phyloP scores from a whole-genome alignment of 2,888 invertebrate genomes.

The Lochmaea capreae region DNA sequence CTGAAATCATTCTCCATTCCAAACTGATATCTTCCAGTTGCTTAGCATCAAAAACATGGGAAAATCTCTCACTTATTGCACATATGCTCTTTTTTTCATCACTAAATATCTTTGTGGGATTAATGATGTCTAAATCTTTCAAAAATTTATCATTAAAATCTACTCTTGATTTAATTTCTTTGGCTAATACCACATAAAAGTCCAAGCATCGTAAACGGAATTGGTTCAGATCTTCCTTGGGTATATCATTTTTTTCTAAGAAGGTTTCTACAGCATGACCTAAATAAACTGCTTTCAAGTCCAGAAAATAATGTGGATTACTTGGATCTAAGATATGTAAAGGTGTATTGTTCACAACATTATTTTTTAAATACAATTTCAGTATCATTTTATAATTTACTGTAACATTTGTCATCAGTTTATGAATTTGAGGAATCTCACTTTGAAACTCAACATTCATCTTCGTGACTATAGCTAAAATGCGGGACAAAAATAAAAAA shows the following conservation, averaged over 20 bases:
- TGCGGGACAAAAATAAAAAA: conserved; percentile 13
- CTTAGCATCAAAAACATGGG: conserved; percentile 7
- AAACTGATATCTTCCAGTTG: conserved; percentile 20
- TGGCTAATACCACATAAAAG: conserved; percentile 14
- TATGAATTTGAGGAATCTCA: too few relatives aligned
- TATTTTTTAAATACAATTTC: background rate
- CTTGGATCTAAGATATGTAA: conserved; percentile 10
- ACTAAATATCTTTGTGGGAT: conserved; percentile 1
- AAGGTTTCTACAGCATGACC: conserved; percentile 12
- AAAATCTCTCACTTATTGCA: conserved; percentile 18
- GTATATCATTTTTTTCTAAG: conserved; percentile 14
- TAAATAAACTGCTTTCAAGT: conserved; percentile 9
- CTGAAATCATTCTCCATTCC: conserved; percentile 19
- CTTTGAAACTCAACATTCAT: too few relatives aligned
- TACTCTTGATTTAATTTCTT: conserved; percentile 18
- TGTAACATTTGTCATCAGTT: too few relatives aligned
- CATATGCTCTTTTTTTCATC: conserved; percentile 12
- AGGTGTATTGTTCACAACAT: conserved; percentile 13
- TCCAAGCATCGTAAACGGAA: conserved; percentile 12
- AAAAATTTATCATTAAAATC: conserved; percentile 22
- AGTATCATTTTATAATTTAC: too few relatives aligned
- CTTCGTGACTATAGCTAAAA: conserved; percentile 2
- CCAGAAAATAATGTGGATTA: conserved; percentile 21
- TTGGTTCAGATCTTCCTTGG: conserved; percentile 13
- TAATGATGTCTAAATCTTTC: background rate